Evolutionary conservation across 2,113 vertebrate species (phyloP).

Genomic region (Clarias magur): DNA sequence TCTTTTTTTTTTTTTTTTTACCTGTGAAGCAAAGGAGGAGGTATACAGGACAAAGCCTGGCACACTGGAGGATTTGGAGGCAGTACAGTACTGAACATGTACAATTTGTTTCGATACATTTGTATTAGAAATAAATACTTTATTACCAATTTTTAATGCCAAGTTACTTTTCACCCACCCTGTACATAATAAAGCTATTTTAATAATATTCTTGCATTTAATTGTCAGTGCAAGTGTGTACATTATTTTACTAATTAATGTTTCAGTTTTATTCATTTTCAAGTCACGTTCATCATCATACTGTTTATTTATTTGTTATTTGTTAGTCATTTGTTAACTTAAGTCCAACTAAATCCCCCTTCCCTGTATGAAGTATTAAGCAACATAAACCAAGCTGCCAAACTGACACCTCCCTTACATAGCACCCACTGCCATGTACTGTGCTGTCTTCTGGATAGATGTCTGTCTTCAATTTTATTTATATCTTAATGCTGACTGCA

Average conservation of each 20-base stretch:
- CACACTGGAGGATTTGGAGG: too few relatives aligned
- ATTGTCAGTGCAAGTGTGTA: background rate
- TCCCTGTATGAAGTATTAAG: background rate
- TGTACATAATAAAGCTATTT: too few relatives aligned
- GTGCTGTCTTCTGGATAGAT: slow-evolving; percentile 7
- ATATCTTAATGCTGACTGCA: slow-evolving; percentile 41
- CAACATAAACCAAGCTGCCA: background rate
- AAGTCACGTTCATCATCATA: background rate
- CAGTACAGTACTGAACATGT: too few relatives aligned
- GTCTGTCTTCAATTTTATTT: slow-evolving; percentile 34
- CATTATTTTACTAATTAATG: background rate
- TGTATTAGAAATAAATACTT: too few relatives aligned
- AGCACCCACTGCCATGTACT: background rate
- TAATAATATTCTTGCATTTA: too few relatives aligned
- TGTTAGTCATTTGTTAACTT: background rate
- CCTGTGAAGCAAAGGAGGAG: too few relatives aligned
- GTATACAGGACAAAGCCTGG: too few relatives aligned
- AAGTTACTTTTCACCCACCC: too few relatives aligned
- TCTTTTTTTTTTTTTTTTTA: too few relatives aligned
- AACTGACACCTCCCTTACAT: slow-evolving; percentile 1
- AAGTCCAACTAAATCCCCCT: background rate
- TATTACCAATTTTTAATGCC: too few relatives aligned
- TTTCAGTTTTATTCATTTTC: background rate
- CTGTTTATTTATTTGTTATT: background rate
- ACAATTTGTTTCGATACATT: too few relatives aligned